phyloP scores from a whole-genome alignment of 2,888 invertebrate genomes.

The Steinernema carpocapsae region DNA sequence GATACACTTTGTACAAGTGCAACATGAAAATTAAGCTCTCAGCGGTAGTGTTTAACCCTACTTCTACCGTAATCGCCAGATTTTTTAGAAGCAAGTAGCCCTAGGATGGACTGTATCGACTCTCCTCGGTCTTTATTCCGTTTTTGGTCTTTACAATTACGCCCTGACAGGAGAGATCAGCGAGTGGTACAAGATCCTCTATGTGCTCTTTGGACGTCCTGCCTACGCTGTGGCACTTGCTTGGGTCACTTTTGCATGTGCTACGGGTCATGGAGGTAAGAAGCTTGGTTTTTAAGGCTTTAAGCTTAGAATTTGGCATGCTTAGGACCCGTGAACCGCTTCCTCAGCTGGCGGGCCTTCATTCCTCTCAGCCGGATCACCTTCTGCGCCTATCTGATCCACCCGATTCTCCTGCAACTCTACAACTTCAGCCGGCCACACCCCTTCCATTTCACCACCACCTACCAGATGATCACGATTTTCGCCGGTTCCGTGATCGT shows the following conservation, averaged over 20 bases:
- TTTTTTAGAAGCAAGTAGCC: slow-evolving; percentile 45
- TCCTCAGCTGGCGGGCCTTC: slow-evolving; percentile 83
- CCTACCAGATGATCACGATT: slow-evolving; percentile 40
- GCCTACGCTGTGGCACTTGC: slow-evolving; percentile 70
- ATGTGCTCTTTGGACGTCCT: slow-evolving; percentile 62
- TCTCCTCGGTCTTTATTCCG: slow-evolving; percentile 55
- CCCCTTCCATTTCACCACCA: slow-evolving; percentile 67
- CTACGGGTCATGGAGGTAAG: slow-evolving; percentile 62
- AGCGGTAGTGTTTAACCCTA: neutral
- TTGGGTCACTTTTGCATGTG: slow-evolving; percentile 72
- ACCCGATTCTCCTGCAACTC: slow-evolving; percentile 67
- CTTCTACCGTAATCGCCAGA: neutral
- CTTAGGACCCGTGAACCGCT: slow-evolving; percentile 75
- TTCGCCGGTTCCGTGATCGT: slow-evolving; percentile 61
- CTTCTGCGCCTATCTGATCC: slow-evolving; percentile 81
- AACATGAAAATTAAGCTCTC: neutral
- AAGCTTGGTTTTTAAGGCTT: slow-evolving; percentile 24
- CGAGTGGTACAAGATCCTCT: slow-evolving; percentile 51
- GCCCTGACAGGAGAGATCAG: slow-evolving; percentile 67
- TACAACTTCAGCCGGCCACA: slow-evolving; percentile 65
- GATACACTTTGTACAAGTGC: slow-evolving; percentile 68
- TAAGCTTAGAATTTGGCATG: slow-evolving; percentile 35
- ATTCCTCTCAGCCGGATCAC: slow-evolving; percentile 88
- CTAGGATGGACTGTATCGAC: slow-evolving; percentile 54
- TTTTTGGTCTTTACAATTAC: slow-evolving; percentile 66